A percentile compares a stretch with the other conserved stretches of the same genome.
phyloP scores from a whole-genome alignment of 2,888 invertebrate genomes.

The Polietes domitor region DNA sequence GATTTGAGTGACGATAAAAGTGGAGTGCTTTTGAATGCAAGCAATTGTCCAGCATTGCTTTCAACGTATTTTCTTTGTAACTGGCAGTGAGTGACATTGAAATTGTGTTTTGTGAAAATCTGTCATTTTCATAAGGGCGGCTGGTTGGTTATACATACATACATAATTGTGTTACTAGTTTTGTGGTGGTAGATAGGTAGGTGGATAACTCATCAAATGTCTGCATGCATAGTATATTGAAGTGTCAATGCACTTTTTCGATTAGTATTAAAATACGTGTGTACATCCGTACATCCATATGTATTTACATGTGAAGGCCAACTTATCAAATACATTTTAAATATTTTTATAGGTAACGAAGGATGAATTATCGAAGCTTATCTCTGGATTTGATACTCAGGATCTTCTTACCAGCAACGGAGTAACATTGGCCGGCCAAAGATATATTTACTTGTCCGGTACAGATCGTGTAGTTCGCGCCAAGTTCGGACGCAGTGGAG shows the following conservation, averaged over 20 bases:
- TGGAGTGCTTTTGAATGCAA: constrained; percentile 43
- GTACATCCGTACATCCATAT: background rate
- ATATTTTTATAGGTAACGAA: constrained; percentile 88
- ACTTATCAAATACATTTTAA: background rate
- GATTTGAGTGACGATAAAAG: constrained; percentile 44
- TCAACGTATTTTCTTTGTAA: constrained; percentile 22
- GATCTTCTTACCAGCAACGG: constrained; percentile 94
- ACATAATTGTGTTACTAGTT: constrained; percentile 34
- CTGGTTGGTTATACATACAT: constrained; percentile 20
- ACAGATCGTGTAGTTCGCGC: constrained; percentile 96
- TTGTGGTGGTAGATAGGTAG: constrained; percentile 23
- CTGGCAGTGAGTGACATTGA: constrained; percentile 61
- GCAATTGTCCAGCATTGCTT: constrained; percentile 31
- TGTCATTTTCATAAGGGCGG: constrained; percentile 44
- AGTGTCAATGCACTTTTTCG: constrained; percentile 9
- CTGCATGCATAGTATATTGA: background rate
- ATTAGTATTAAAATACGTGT: background rate
- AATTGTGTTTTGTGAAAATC: constrained; percentile 19
- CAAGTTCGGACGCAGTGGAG: constrained; percentile 95
- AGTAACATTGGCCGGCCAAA: constrained; percentile 94
- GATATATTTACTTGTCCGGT: constrained; percentile 97
- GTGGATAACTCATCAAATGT: background rate
- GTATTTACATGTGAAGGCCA: background rate
- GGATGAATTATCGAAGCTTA: constrained; percentile 94
- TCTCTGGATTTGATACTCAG: constrained; percentile 94